Percentiles rank a stretch among this genome's conserved stretches.
Evolutionary conservation across 2,888 invertebrate genomes (phyloP).

Genomic region (Tinea trinotella): DNA sequence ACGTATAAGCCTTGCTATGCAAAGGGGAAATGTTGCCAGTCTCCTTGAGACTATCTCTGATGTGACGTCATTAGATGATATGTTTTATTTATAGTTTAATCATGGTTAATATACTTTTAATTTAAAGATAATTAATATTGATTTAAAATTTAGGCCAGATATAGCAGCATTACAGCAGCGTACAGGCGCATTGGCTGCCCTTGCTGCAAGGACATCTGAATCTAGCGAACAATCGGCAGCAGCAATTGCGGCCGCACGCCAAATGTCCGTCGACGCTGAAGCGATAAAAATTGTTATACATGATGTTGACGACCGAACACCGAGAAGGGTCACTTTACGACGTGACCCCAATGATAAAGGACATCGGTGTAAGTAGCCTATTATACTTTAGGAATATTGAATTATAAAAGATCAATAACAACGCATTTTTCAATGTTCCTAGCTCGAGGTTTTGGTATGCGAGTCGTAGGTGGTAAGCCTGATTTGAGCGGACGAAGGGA

Average conservation of each 20-base stretch:
- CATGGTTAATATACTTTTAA: neutral
- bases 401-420: neutral
- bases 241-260: slow-evolving; percentile 78
- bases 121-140: neutral
- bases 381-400: neutral
- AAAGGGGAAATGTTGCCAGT: too few species aligned
- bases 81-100: too few species aligned
- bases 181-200: slow-evolving; percentile 62
- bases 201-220: slow-evolving; percentile 48
- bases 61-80: too few species aligned
- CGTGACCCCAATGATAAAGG: slow-evolving; percentile 88
- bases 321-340: slow-evolving; percentile 80
- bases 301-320: slow-evolving; percentile 87
- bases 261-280: slow-evolving; percentile 91
- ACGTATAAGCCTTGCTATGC: too few species aligned
- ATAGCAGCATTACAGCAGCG: slow-evolving; percentile 78
- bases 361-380: slow-evolving; percentile 78
- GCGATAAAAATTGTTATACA: slow-evolving; percentile 94
- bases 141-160: slow-evolving; percentile 75
- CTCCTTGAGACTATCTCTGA: too few species aligned
- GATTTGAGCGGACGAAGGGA: slow-evolving; percentile 88
- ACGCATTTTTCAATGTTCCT: slow-evolving; percentile 22
- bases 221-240: slow-evolving; percentile 61
- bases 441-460: slow-evolving; percentile 95
- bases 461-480: slow-evolving; percentile 93